phyloP scores from a whole-genome alignment of 2,888 invertebrate species.

The Aspidapion aeneum region DNA sequence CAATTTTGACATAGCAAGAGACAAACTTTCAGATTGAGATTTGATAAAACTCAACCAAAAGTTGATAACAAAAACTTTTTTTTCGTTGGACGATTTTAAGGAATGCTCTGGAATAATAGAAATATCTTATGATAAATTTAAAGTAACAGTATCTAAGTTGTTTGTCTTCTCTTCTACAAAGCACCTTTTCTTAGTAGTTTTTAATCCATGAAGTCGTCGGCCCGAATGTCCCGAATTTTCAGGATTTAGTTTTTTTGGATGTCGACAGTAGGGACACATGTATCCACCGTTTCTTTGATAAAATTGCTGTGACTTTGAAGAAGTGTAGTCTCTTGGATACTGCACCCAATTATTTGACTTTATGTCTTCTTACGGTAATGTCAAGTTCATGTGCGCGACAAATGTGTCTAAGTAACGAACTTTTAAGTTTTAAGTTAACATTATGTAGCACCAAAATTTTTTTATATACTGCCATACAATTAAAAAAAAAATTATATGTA shows the following conservation, averaged over 20 bases:
- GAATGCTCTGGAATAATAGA: slow-evolving; percentile 1
- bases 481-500: too few species aligned
- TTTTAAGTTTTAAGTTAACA: slow-evolving; percentile 29
- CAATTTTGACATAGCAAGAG: too few species aligned
- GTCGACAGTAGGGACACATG: slow-evolving; percentile 41
- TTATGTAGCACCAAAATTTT: slow-evolving; percentile 27
- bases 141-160: slow-evolving; percentile 29
- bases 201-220: slow-evolving; percentile 27
- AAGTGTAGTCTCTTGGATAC: slow-evolving; percentile 29
- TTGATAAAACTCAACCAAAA: too few species aligned
- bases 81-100: slow-evolving; percentile 3
- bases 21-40: too few species aligned
- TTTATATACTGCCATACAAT: background rate
- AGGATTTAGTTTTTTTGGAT: slow-evolving; percentile 31
- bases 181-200: slow-evolving; percentile 33
- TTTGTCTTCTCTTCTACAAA: slow-evolving; percentile 32
- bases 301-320: slow-evolving; percentile 4
- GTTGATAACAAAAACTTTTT: too few species aligned
- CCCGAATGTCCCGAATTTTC: background rate
- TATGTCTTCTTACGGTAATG: slow-evolving; percentile 29
- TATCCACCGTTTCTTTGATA: slow-evolving; percentile 7
- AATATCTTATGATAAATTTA: slow-evolving; percentile 10
- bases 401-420: slow-evolving; percentile 29
- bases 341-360: slow-evolving; percentile 27
- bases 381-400: slow-evolving; percentile 32